These are phyloP conservation scores for Lordiphosa stackelbergi DNA, from an alignment of 1,140 invertebrate species.

Conservation along the genomic window DNA sequence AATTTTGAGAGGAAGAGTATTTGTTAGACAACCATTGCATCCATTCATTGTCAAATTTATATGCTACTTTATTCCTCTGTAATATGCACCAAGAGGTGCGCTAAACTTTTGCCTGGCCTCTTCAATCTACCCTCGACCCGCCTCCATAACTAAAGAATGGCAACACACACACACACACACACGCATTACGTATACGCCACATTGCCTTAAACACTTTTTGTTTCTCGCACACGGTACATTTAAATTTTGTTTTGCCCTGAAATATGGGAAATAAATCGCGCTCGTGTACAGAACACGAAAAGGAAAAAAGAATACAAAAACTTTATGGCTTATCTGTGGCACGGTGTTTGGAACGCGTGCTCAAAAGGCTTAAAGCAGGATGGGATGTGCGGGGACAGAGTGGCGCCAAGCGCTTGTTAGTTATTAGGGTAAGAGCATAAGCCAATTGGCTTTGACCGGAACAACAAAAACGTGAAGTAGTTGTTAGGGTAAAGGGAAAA, in stretches of 20 bases:
- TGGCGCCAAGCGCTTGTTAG: slow-evolving; percentile 64
- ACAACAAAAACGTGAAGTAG: slow-evolving; percentile 12
- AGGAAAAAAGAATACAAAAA: slow-evolving; percentile 28
- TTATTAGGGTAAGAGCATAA: slow-evolving; percentile 60
- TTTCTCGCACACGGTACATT: slow-evolving; percentile 69
- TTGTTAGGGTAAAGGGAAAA: slow-evolving; percentile 6
- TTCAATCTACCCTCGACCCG: neutral
- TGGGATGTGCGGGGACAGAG: neutral
- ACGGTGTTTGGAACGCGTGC: slow-evolving; percentile 48
- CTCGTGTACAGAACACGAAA: slow-evolving; percentile 28
- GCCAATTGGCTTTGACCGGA: slow-evolving; percentile 44
- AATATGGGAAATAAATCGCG: slow-evolving; percentile 74
- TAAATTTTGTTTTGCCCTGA: slow-evolving; percentile 70
- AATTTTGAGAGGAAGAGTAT: slow-evolving; percentile 17
- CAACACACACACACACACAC: neutral
- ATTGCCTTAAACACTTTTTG: slow-evolving; percentile 72
- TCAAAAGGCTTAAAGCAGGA: slow-evolving; percentile 50
- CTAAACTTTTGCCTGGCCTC: slow-evolving; percentile 44
- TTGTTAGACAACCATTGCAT: no score
- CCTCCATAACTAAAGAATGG: neutral
- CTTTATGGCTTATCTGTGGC: slow-evolving; percentile 71
- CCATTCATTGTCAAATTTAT: no score
- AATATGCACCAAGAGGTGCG: slow-evolving; percentile 58
- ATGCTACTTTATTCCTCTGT: no score
- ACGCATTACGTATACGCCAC: slow-evolving; percentile 69